phyloP scores from a whole-genome alignment of 1,140 invertebrate species.

The Papilio aristodemus region DNA sequence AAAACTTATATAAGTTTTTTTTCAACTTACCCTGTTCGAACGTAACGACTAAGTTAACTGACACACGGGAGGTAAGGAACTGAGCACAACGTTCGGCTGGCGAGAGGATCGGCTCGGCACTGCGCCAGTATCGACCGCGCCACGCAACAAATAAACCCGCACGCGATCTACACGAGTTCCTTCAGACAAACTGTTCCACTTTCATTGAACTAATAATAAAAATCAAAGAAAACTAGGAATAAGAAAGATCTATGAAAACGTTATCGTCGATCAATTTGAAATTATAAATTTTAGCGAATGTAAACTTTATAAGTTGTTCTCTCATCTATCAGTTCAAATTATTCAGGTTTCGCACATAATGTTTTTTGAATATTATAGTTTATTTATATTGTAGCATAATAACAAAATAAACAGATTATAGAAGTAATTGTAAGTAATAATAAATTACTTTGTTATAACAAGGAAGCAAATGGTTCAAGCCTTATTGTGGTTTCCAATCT shows the following conservation, averaged over 20 bases:
- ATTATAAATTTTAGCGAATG: background rate
- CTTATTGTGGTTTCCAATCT: too few relatives aligned
- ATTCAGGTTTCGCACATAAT: too few relatives aligned
- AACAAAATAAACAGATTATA: too few relatives aligned
- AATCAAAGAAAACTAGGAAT: conserved; percentile 22
- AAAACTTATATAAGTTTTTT: background rate
- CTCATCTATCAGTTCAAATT: too few relatives aligned
- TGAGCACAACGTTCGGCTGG: conserved; percentile 29
- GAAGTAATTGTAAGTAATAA: too few relatives aligned
- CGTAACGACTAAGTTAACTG: conserved; percentile 19
- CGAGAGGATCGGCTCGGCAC: conserved; percentile 20
- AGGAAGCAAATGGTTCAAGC: too few relatives aligned
- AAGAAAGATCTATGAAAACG: background rate
- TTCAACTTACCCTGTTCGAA: conserved; percentile 13
- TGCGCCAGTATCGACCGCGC: conserved; percentile 37
- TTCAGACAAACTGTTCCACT: conserved; percentile 14
- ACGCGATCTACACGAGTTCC: conserved; percentile 24
- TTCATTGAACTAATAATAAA: conserved; percentile 17
- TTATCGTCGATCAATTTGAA: background rate
- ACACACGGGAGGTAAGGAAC: background rate
- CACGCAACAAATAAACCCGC: conserved; percentile 24
- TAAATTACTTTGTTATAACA: too few relatives aligned
- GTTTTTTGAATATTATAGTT: too few relatives aligned
- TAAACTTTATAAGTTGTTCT: background rate
- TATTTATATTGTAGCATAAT: too few relatives aligned